These are phyloP conservation scores for Galerucella pusilla DNA, from an alignment of 2,888 invertebrate species.

Conservation along the genomic window DNA sequence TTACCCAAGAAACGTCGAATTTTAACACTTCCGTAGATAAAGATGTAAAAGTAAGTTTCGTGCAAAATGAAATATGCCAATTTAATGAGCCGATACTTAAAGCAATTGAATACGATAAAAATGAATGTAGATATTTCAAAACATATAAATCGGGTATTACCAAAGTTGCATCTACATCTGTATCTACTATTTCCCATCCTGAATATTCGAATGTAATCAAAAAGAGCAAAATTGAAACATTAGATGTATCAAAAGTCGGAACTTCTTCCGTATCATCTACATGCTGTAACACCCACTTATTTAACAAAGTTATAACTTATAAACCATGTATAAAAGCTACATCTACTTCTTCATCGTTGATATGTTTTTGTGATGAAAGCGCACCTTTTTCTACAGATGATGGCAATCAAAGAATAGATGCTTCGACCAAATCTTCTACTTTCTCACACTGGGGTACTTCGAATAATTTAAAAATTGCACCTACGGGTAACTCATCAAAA, in stretches of 20 bases:
- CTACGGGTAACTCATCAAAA: too few relatives aligned
- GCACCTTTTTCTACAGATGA: too few relatives aligned
- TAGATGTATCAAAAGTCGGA: neutral
- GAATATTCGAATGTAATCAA: neutral
- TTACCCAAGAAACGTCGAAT: too few relatives aligned
- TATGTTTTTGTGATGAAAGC: neutral
- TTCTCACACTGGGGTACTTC: neutral
- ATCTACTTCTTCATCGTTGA: neutral
- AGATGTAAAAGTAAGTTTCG: neutral
- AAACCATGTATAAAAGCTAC: neutral
- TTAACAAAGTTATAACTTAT: neutral
- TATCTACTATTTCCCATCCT: neutral
- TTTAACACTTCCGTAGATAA: neutral
- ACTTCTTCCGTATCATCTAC: neutral
- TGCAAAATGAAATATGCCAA: neutral
- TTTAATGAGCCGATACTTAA: neutral
- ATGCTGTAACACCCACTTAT: neutral
- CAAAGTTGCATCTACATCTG: neutral
- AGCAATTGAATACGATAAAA: neutral
- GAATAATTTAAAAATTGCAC: neutral
- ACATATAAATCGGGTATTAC: neutral
- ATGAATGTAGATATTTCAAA: conserved; percentile 1
- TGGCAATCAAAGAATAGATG: neutral
- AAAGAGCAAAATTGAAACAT: neutral
- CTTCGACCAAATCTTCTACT: neutral